Evolutionary conservation across 2,888 invertebrate species (phyloP).

Genomic region (Nymphalis c-album): DNA sequence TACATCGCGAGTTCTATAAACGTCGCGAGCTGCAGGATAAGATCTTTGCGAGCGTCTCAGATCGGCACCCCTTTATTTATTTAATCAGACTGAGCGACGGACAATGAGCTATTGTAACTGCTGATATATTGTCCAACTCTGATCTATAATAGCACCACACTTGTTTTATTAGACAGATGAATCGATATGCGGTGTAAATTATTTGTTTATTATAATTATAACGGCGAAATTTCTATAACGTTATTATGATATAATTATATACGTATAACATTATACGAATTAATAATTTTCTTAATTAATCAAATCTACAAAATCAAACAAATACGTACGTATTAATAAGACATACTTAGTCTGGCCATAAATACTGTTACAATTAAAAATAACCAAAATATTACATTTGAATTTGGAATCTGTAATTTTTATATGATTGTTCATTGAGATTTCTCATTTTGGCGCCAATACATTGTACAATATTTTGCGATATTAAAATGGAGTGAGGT

Average conservation of each 20-base stretch:
- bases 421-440: too few species aligned
- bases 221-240: conserved; percentile 40
- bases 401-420: too few species aligned
- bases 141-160: conserved; percentile 61
- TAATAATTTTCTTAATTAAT: conserved; percentile 19
- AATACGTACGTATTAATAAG: conserved; percentile 8
- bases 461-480: too few species aligned
- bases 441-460: too few species aligned
- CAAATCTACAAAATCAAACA: conserved; percentile 12
- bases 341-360: too few species aligned
- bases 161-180: conserved; percentile 52
- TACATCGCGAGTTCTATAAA: conserved; percentile 55
- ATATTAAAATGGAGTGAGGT: too few species aligned
- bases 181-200: conserved; percentile 34
- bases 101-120: conserved; percentile 79
- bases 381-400: too few species aligned
- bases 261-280: neutral
- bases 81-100: conserved; percentile 78
- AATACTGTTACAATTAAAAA: too few species aligned
- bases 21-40: conserved; percentile 67
- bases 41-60: conserved; percentile 69
- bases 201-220: conserved; percentile 27
- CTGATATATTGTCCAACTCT: conserved; percentile 70
- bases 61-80: conserved; percentile 78
- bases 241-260: neutral